A percentile compares a stretch with the other conserved stretches of the same genome.
Conservation (phyloP, 2,888 invertebrate genomes). For the Protodeltote pygarga region DNA sequence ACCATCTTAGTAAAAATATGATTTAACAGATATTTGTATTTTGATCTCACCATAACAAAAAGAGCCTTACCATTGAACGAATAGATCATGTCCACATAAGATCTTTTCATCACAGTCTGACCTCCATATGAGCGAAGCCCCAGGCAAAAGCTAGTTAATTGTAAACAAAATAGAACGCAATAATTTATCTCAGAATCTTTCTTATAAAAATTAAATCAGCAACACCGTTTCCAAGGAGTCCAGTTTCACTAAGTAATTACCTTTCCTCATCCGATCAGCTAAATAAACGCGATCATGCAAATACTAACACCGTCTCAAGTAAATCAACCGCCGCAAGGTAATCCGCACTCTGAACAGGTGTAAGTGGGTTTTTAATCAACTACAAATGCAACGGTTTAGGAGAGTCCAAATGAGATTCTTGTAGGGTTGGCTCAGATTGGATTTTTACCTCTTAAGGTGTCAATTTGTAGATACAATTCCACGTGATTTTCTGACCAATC, state of each 20-base stretch:
- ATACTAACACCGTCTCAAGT: slow-evolving; percentile 20
- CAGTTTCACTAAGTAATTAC: background rate
- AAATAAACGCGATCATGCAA: slow-evolving; percentile 36
- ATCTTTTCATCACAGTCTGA: too few species aligned
- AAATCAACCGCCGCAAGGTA: slow-evolving; percentile 40
- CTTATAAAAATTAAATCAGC: slow-evolving; percentile 1
- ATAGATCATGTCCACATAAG: too few species aligned
- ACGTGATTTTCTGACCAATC: too few species aligned
- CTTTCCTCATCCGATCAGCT: slow-evolving; percentile 15
- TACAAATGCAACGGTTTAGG: slow-evolving; percentile 53
- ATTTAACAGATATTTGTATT: too few species aligned
- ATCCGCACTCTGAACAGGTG: slow-evolving; percentile 41
- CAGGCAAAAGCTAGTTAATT: too few species aligned
- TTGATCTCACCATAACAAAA: too few species aligned
- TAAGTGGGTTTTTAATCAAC: slow-evolving; percentile 58
- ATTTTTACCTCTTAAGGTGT: background rate
- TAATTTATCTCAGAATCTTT: slow-evolving; percentile 5
- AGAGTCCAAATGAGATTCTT: slow-evolving; percentile 45
- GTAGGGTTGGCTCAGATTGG: slow-evolving; percentile 30
- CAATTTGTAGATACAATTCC: too few species aligned
- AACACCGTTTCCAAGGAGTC: background rate
- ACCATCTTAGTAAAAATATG: too few species aligned
- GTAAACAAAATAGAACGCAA: too few species aligned
- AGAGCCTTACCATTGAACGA: too few species aligned
- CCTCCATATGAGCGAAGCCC: too few species aligned